Evolutionary conservation across 2,888 invertebrate genomes (phyloP), one percentile per base, ranked within the genome.

Genomic region (Phyllotreta cruciferae): DNA sequence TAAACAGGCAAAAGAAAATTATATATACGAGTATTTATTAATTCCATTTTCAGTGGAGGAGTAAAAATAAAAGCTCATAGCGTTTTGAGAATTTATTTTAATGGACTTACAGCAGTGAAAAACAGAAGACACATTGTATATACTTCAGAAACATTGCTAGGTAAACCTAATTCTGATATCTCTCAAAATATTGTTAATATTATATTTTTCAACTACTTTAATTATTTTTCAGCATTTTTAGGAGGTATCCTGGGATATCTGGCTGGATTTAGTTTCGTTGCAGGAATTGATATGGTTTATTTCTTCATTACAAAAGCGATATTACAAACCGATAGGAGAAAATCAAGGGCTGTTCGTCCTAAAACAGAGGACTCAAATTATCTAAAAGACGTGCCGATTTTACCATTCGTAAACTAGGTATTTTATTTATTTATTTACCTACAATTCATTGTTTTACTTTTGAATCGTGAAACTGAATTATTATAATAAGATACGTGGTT

Each of bases 111-210:
- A 66, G 87, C 88, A 3, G 88, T 87, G 4, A 84, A 86, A 70
- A 90, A 86, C 75, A 84, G 89, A 53, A 86, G 85, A 54, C 88
- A 88, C 73, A 85, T 88, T 58, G 86, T 86, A 77, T 86, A 88
- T 70, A 88, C 86, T 74, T 90, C 90, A 90, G 85, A 89, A 67
- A 88, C 88, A 67, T 80, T 89, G 70, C 82, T 90, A 63, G 90
- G 90, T 90, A 78, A 75, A 9, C 35, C 24, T n/a, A 11, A 44
- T 44, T 10, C 14, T 11, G 44, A 44, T 44, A 3, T 44, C 14
- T 1, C 11, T 44, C 11, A 11, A 7, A 13, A 47, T 47, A 47
- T 9, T 11, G 47, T 47, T 47, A 47, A 24, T 9, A 47, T 3
- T 6, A 34, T 11, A 45, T n/a, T 45, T 50, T 50, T 36, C 37